These are phyloP conservation scores for Pachypeltis micranthus DNA, from an alignment of 1,140 invertebrate genomes.

Conservation along the genomic window DNA sequence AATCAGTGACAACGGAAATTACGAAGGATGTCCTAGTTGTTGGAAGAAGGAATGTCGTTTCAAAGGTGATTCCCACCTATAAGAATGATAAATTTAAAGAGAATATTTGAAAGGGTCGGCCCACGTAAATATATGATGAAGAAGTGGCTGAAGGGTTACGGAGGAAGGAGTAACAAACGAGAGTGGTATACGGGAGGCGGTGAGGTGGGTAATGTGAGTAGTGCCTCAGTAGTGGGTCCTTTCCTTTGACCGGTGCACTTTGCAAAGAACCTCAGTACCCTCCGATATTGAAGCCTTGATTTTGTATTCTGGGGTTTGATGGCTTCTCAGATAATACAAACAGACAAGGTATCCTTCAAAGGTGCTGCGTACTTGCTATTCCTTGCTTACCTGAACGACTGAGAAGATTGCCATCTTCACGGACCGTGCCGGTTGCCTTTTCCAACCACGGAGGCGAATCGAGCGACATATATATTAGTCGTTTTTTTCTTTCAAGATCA, in stretches of 20 bases:
- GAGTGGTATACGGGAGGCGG: neutral
- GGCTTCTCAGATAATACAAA: neutral
- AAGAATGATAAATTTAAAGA: constrained; percentile 8
- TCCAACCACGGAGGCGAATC: too few relatives aligned
- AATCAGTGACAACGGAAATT: too few relatives aligned
- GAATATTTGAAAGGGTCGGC: constrained; percentile 2
- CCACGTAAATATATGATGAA: constrained; percentile 2
- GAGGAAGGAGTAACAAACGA: neutral
- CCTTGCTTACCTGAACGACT: neutral
- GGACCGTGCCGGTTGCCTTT: neutral
- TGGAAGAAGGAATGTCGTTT: too few relatives aligned
- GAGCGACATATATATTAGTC: too few relatives aligned
- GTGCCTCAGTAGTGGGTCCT: neutral
- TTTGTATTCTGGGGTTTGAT: constrained; percentile 4
- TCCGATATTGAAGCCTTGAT: constrained; percentile 2
- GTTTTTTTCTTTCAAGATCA: too few relatives aligned
- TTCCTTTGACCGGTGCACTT: neutral
- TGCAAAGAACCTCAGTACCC: neutral
- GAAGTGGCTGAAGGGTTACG: neutral
- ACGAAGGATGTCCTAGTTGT: too few relatives aligned
- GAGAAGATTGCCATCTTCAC: neutral
- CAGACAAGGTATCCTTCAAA: neutral
- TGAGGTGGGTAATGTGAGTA: neutral
- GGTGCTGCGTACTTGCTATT: constrained; percentile 4
- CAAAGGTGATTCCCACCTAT: neutral